Percentiles rank a stretch among this genome's conserved stretches.
phyloP scores from a whole-genome alignment of 1,140 invertebrate species.

The Zophobas atratus region DNA sequence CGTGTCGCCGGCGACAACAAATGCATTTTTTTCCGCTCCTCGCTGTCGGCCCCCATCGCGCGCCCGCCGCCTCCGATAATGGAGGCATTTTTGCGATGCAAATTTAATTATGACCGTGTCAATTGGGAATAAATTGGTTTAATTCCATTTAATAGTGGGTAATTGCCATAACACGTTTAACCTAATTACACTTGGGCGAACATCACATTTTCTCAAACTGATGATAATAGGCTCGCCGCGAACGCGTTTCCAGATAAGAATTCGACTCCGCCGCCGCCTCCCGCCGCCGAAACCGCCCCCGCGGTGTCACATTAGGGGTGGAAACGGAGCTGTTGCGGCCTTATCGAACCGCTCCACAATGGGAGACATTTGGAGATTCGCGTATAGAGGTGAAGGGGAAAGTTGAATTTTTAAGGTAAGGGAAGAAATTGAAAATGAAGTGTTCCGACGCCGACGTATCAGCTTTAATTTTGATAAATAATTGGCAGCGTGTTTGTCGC shows the following conservation, averaged over 20 bases:
- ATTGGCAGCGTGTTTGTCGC: too few relatives aligned
- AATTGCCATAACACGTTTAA: slow-evolving; percentile 49
- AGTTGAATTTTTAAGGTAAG: too few relatives aligned
- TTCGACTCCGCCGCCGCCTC: slow-evolving; percentile 41
- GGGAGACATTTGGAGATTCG: neutral
- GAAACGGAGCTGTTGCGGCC: slow-evolving; percentile 37
- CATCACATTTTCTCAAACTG: slow-evolving; percentile 42
- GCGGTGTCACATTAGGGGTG: slow-evolving; percentile 31
- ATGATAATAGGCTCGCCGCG: slow-evolving; percentile 42
- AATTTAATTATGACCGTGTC: slow-evolving; percentile 44
- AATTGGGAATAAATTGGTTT: slow-evolving; percentile 44
- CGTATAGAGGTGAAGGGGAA: too few relatives aligned
- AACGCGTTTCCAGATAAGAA: slow-evolving; percentile 44
- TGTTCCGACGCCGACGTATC: too few relatives aligned
- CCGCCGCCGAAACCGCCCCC: slow-evolving; percentile 10
- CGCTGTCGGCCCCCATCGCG: too few relatives aligned
- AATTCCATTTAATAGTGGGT: slow-evolving; percentile 37
- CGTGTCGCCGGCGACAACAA: too few relatives aligned
- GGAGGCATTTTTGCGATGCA: slow-evolving; percentile 33
- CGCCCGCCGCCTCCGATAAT: too few relatives aligned
- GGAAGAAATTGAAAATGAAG: too few relatives aligned
- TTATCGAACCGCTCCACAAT: slow-evolving; percentile 21
- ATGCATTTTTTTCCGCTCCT: too few relatives aligned
- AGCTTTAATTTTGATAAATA: too few relatives aligned
- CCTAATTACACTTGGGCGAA: slow-evolving; percentile 46